These are phyloP conservation scores for Clarias pachynema DNA, from an alignment of 2,797 vertebrate genomes.

Conservation along the genomic window DNA sequence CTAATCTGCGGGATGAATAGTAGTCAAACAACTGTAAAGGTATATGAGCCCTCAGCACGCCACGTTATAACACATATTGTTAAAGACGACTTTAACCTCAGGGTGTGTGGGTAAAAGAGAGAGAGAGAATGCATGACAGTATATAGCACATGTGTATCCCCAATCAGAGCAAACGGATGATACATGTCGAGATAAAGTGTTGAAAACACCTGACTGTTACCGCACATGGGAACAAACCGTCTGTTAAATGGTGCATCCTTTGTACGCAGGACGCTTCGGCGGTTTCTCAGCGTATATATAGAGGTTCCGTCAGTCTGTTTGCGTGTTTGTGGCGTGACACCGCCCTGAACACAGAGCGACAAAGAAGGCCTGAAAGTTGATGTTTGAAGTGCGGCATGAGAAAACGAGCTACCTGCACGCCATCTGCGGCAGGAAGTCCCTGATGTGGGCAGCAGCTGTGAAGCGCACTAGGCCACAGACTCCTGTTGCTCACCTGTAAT, in stretches of 20 bases:
- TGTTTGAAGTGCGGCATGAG: constrained; percentile 52
- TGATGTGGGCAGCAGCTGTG: constrained; percentile 36
- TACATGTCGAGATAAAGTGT: background rate
- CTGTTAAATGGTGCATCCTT: background rate
- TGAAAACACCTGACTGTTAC: background rate
- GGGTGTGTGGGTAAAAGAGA: constrained; percentile 5
- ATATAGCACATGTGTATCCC: constrained; percentile 4
- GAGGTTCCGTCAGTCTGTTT: constrained; percentile 14
- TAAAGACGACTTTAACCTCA: constrained; percentile 59
- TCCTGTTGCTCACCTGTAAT: constrained; percentile 39
- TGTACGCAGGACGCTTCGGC: background rate
- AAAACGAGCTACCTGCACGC: constrained; percentile 50
- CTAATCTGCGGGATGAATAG: constrained; percentile 72
- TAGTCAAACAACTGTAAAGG: constrained; percentile 72
- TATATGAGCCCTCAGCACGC: constrained; percentile 66
- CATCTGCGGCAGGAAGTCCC: constrained; percentile 43
- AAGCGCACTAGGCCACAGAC: constrained; percentile 25
- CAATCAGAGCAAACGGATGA: background rate
- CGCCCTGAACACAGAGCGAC: constrained; percentile 36
- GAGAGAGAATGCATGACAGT: constrained; percentile 8
- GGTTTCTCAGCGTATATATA: constrained; percentile 17
- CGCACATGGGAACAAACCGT: background rate
- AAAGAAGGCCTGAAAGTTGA: constrained; percentile 48
- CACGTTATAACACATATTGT: constrained; percentile 54
- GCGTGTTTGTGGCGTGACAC: constrained; percentile 36